phyloP scores from a whole-genome alignment of 2,113 vertebrate species.

The Antennarius striatus region DNA sequence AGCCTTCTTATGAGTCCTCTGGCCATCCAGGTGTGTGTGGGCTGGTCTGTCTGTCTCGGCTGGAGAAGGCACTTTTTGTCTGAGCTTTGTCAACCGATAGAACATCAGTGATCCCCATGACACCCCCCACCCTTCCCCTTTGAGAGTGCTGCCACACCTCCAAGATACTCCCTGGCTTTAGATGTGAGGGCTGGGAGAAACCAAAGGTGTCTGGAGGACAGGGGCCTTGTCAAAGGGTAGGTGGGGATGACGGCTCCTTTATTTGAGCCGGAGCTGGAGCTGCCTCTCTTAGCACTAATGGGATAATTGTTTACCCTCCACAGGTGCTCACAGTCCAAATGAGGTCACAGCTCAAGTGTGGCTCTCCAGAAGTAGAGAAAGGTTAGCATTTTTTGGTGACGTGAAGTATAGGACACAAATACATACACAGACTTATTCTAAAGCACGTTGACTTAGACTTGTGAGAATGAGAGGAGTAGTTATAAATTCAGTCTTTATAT shows the following conservation, averaged over 20 bases:
- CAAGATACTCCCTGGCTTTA: constrained; percentile 79
- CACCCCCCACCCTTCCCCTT: constrained; percentile 75
- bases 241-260: constrained; percentile 83
- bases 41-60: constrained; percentile 88
- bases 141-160: constrained; percentile 79
- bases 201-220: constrained; percentile 74
- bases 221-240: constrained; percentile 62
- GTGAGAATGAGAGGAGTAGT: too few species aligned
- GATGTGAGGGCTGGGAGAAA: constrained; percentile 86
- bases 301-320: constrained; percentile 93
- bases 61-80: constrained; percentile 85
- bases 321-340: constrained; percentile 90
- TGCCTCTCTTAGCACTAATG: constrained; percentile 87
- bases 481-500: too few species aligned
- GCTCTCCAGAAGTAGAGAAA: constrained; percentile 83
- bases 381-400: constrained; percentile 74
- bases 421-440: neutral
- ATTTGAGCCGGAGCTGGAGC: constrained; percentile 79
- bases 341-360: constrained; percentile 96
- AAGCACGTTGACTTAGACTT: too few species aligned
- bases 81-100: constrained; percentile 89
- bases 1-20: constrained; percentile 69
- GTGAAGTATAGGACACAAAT: constrained; percentile 9
- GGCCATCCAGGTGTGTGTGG: constrained; percentile 92
- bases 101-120: constrained; percentile 88